Base-by-base conservation (phyloP, 2,113 vertebrate species). In the Bucco capensis region DNA sequence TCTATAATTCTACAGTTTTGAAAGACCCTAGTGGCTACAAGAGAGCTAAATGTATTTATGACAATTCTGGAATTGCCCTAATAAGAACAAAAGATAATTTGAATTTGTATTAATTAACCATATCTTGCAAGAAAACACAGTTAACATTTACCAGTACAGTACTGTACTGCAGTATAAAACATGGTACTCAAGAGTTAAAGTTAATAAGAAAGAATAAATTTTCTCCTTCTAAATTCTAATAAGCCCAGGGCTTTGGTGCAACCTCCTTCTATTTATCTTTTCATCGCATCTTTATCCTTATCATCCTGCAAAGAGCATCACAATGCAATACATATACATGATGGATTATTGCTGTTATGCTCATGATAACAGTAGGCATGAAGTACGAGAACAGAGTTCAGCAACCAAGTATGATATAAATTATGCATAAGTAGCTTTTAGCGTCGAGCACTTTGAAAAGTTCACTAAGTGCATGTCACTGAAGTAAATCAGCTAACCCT, bases 361-460 rank as follows among this genome's bases (percentile, higher is more conserved):
- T 83, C 69, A 74, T 60, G 79, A 77, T 82, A 89, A 92, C 2
- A 12, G 40, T 72, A 89, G 40, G 22, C 82, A 83, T 92, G 86
- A 94, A 94, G 75, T 80, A 61, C 50, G 64, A 92, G 89, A 86
- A 75, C 27, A 75, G 69, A 96, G 82, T 92, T 95, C 91, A 93
- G 62, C 33, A 66, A 92, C 47, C 31, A 91, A 90, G 53, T 66
- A 54, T 86, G 72, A 69, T 47, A 91, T 94, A 93, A 89, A 94
- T 94, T 94, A 92, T 92, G 57, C 65, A 83, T 91, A 90, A 94
- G 38, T 80, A 89, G 91, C 83, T 94, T 93, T 94, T 90, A 94
- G 61, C 46, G 58, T 71, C 0, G 1, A 91, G 54, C 42, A 75
- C 60, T 78, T 92, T 62, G 61, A 85, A 90, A 93, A 91, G 87